These are phyloP conservation scores for Montifringilla adamsi DNA, from an alignment of 2,113 vertebrate genomes.

Conservation along the genomic window DNA sequence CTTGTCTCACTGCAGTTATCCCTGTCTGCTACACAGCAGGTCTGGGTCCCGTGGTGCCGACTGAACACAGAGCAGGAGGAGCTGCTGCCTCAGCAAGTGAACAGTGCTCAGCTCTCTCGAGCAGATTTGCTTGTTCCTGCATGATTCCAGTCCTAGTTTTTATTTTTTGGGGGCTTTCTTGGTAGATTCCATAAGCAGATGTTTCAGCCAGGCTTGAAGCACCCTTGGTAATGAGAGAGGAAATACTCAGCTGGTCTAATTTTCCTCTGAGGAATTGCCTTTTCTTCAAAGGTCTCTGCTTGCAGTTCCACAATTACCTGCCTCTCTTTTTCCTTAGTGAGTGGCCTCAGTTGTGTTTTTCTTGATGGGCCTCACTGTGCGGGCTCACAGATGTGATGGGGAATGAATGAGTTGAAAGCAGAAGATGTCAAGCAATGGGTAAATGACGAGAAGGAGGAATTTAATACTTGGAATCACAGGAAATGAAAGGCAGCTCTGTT, in stretches of 20 bases:
- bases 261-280: background rate
- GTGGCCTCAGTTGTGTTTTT: background rate
- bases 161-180: background rate
- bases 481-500: conserved; percentile 45
- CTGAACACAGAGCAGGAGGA: background rate
- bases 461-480: background rate
- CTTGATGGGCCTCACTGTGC: background rate
- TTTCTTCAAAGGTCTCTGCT: background rate
- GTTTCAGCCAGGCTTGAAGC: background rate
- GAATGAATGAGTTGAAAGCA: conserved; percentile 8
- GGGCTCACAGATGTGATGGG: background rate
- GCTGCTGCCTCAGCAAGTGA: background rate
- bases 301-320: background rate
- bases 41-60: background rate
- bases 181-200: background rate
- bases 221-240: background rate
- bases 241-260: background rate
- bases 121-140: background rate
- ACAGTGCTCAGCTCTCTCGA: background rate
- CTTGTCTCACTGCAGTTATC: background rate
- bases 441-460: background rate
- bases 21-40: background rate
- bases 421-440: conserved; percentile 4
- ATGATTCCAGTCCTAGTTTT: background rate
- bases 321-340: background rate